These are phyloP conservation scores for Sebastes oblongus DNA, from an alignment of 2,797 vertebrate species.

Conservation along the genomic window DNA sequence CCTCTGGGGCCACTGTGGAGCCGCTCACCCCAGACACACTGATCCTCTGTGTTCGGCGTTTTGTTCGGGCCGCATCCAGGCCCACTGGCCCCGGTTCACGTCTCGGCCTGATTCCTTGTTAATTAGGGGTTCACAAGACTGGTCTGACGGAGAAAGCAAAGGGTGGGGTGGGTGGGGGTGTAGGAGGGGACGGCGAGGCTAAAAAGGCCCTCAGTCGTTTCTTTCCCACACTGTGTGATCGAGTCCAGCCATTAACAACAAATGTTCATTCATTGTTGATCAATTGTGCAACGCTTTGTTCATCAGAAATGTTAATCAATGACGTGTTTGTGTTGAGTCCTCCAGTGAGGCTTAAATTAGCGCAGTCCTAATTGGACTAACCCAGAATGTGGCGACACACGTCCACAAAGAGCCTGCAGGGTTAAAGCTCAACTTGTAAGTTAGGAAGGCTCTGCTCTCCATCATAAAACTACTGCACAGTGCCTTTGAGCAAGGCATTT, in stretches of 20 bases:
- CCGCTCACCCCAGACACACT: constrained; percentile 43
- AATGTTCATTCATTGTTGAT: constrained; percentile 52
- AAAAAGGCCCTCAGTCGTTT: constrained; percentile 53
- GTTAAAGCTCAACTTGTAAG: constrained; percentile 57
- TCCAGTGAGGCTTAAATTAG: constrained; percentile 45
- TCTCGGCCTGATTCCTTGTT: constrained; percentile 58
- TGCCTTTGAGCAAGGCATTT: neutral
- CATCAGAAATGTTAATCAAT: constrained; percentile 48
- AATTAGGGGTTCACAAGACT: constrained; percentile 67
- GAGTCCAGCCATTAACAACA: constrained; percentile 44
- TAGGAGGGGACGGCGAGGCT: neutral
- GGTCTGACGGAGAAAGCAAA: constrained; percentile 29
- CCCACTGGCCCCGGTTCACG: constrained; percentile 50
- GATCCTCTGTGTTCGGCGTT: constrained; percentile 60
- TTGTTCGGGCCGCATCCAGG: constrained; percentile 42
- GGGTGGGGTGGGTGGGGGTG: neutral
- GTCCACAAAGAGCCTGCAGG: constrained; percentile 3
- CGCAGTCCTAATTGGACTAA: constrained; percentile 57
- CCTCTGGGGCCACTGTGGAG: constrained; percentile 29
- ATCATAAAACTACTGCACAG: neutral
- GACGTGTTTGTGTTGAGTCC: constrained; percentile 50
- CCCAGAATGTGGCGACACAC: constrained; percentile 42
- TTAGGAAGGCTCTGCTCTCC: neutral
- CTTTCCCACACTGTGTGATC: constrained; percentile 69
- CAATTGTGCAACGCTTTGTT: constrained; percentile 38